phyloP scores from a whole-genome alignment of 23 tunicate genomes.

The Styela plicata region DNA sequence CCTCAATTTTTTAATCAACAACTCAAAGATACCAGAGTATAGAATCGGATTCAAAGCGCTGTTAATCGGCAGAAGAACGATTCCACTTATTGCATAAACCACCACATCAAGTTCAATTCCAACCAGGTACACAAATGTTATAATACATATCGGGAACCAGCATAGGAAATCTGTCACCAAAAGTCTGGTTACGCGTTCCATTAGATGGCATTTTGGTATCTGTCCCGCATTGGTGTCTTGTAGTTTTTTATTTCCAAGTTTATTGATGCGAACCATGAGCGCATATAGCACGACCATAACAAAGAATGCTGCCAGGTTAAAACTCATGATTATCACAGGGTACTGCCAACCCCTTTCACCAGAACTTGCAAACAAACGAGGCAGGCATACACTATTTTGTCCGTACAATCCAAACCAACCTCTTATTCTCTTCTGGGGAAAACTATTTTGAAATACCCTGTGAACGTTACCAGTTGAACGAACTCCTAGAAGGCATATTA shows the following conservation, averaged over 20 bases:
- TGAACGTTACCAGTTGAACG: not conserved
- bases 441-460: not conserved
- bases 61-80: slow-evolving; percentile 68
- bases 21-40: slow-evolving; percentile 42
- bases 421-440: not conserved
- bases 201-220: slow-evolving; percentile 45
- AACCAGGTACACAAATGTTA: slow-evolving; percentile 31
- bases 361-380: slow-evolving; percentile 33
- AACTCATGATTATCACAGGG: slow-evolving; percentile 19
- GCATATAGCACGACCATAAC: slow-evolving; percentile 48
- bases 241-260: slow-evolving; percentile 4
- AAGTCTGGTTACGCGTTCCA: slow-evolving; percentile 46
- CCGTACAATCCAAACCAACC: slow-evolving; percentile 54
- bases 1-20: not conserved
- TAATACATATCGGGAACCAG: slow-evolving; percentile 72
- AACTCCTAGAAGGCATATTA: not conserved
- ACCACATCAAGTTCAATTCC: slow-evolving; percentile 28
- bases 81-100: slow-evolving; percentile 50
- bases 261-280: slow-evolving; percentile 20
- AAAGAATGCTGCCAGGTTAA: slow-evolving; percentile 44
- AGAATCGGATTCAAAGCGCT: slow-evolving; percentile 77
- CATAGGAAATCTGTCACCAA: slow-evolving; percentile 69
- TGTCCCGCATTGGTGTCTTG: slow-evolving; percentile 3
- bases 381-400: slow-evolving; percentile 59
- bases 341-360: slow-evolving; percentile 48